Conservation (phyloP, 2,888 invertebrate genomes). For the Amiota minor region DNA sequence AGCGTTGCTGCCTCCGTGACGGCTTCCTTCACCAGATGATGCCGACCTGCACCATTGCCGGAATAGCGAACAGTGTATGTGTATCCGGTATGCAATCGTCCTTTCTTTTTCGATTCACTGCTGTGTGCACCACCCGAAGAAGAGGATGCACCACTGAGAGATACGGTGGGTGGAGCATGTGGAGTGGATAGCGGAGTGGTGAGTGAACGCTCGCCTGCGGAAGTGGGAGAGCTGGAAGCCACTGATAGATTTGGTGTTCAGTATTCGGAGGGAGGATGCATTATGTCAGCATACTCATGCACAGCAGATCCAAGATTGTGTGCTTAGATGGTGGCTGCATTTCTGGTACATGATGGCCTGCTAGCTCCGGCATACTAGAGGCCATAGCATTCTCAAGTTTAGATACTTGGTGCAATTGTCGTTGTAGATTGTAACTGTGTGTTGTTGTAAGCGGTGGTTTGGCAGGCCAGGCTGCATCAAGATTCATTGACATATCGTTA, state of each 20-base stretch:
- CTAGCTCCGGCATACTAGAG: conserved; percentile 49
- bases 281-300: conserved; percentile 56
- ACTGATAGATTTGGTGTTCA: conserved; percentile 75
- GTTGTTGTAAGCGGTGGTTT: conserved; percentile 65
- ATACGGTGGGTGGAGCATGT: conserved; percentile 62
- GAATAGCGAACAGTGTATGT: conserved; percentile 75
- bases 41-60: conserved; percentile 71
- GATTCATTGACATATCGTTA: conserved; percentile 75
- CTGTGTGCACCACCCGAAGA: conserved; percentile 64
- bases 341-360: conserved; percentile 51
- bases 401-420: conserved; percentile 66
- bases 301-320: conserved; percentile 47
- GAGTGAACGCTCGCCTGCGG: conserved; percentile 67
- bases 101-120: conserved; percentile 69
- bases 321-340: conserved; percentile 38
- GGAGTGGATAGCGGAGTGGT: conserved; percentile 64
- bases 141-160: conserved; percentile 67
- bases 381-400: conserved; percentile 69
- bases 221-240: conserved; percentile 74
- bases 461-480: conserved; percentile 77
- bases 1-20: conserved; percentile 60
- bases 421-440: conserved; percentile 66
- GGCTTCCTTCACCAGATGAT: conserved; percentile 31
- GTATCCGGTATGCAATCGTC: conserved; percentile 73
- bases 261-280: conserved; percentile 63